Evolutionary conservation across 1,140 invertebrate genomes (phyloP).

Genomic region (Drosophila kohkoa): DNA sequence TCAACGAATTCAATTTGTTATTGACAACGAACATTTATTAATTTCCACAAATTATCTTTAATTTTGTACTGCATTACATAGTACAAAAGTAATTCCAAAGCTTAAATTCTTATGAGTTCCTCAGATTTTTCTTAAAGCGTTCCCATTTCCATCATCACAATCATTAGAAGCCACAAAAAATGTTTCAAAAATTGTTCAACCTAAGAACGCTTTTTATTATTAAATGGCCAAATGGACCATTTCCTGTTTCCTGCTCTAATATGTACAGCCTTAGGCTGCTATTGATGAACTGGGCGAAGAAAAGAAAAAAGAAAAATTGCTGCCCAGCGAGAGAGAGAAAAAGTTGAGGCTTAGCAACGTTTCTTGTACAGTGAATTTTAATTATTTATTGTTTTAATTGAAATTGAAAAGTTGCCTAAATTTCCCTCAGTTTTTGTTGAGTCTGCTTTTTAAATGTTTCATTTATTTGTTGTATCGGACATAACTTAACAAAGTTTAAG

Average conservation of each 20-base stretch:
- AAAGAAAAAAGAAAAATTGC: not conserved
- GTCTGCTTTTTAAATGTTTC: not conserved
- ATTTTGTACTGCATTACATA: no score
- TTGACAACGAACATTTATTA: not conserved
- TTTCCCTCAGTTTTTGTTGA: not conserved
- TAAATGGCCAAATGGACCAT: not conserved
- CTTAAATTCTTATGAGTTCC: no score
- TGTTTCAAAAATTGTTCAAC: not conserved
- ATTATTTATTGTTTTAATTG: slow-evolving; percentile 4
- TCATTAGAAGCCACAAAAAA: not conserved
- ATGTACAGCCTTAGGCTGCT: not conserved
- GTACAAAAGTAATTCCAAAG: no score
- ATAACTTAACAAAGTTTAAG: no score
- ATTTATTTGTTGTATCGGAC: not conserved
- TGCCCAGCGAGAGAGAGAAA: not conserved
- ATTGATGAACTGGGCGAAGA: not conserved
- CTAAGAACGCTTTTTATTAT: not conserved
- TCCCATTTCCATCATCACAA: not conserved
- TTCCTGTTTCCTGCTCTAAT: slow-evolving; percentile 2
- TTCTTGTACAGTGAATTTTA: not conserved
- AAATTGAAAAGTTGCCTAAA: not conserved
- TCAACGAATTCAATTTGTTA: not conserved
- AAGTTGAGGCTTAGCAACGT: not conserved
- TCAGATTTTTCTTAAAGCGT: no score
- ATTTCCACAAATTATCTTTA: not conserved